These are phyloP conservation scores for Melanostoma mellinum DNA, from an alignment of 2,888 invertebrate genomes.

Conservation along the genomic window DNA sequence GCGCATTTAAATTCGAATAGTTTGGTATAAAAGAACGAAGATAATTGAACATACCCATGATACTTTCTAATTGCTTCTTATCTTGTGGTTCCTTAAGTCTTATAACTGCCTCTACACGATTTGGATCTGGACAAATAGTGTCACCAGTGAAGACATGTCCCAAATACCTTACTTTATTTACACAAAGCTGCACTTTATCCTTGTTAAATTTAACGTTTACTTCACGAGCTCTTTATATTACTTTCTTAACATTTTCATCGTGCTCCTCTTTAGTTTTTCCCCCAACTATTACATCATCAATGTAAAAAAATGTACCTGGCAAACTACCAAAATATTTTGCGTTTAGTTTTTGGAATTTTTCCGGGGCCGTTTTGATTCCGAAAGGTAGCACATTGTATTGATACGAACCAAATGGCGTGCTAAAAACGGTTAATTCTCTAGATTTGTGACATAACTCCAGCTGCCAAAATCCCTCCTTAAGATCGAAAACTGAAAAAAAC, in stretches of 20 bases:
- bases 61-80: slow-evolving; percentile 74
- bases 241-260: slow-evolving; percentile 37
- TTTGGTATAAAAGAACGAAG: too few species aligned
- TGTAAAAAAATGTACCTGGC: slow-evolving; percentile 36
- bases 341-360: slow-evolving; percentile 37
- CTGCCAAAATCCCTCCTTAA: slow-evolving; percentile 56
- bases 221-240: background rate
- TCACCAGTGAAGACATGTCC: background rate
- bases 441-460: too few species aligned
- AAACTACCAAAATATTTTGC: slow-evolving; percentile 35
- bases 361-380: slow-evolving; percentile 35
- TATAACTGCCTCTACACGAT: slow-evolving; percentile 21
- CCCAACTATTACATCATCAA: slow-evolving; percentile 47
- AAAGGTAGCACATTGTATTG: too few species aligned
- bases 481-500: slow-evolving; percentile 73
- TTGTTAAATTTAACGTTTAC: background rate
- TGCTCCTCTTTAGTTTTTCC: slow-evolving; percentile 35
- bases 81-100: slow-evolving; percentile 69
- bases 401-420: too few species aligned
- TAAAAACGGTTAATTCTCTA: too few species aligned
- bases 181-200: slow-evolving; percentile 5
- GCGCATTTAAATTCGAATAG: too few species aligned
- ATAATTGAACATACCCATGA: slow-evolving; percentile 58
- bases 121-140: slow-evolving; percentile 14
- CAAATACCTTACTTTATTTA: background rate